Evolutionary conservation across 1,140 invertebrate genomes (phyloP), one percentile per base, ranked within the genome.

Genomic region (Cotesia chilonis): DNA sequence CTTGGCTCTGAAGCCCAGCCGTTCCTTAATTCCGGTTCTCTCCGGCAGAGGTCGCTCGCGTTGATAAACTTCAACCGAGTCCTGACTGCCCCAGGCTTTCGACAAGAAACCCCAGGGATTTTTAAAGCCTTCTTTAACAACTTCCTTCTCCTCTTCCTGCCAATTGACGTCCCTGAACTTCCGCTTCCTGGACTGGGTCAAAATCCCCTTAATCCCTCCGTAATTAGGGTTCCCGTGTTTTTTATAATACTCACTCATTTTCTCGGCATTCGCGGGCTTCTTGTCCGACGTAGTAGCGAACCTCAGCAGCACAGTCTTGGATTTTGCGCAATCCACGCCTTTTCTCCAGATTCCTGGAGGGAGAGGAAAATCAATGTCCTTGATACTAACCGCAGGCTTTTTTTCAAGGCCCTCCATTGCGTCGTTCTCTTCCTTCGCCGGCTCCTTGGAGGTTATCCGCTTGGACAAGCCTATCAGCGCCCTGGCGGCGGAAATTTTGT

Each of bases 321-420:
- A 88, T 81, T 93, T 92, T 9, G 85, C 82, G 83, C 86, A 85
- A 72, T 88, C 78, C 2, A 89, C 78, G 7, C 92, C 94, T 83
- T 94, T 89, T 73, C 94, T 86, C 94, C 94, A 95, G 79, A 90
- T 89, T 54, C 94, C 92, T 47, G 91, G 91, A 17, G 92, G 92
- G 61, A 91, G 85, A 4, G 89, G 88, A 74, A 88, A 87, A 37
- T 84, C 80, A 36, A 91, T 88, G 70, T 89, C 86, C 69, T 85
- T 86, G 12, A 87, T 76, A 68, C 81, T 79, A 60, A 90, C 82
- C 14, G 71, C 66, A 75, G 87, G 77, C 35, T 72, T 70, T 51
- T 75, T 68, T 52, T 80, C 71, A 72, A 47, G 41, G 6, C 77
- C 74, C 51, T 74, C 65, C 75, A 76, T n/a, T 57, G 74, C 66